Base-by-base conservation (phyloP, 2,888 invertebrate genomes). In the Drosophila suboccidentalis region DNA sequence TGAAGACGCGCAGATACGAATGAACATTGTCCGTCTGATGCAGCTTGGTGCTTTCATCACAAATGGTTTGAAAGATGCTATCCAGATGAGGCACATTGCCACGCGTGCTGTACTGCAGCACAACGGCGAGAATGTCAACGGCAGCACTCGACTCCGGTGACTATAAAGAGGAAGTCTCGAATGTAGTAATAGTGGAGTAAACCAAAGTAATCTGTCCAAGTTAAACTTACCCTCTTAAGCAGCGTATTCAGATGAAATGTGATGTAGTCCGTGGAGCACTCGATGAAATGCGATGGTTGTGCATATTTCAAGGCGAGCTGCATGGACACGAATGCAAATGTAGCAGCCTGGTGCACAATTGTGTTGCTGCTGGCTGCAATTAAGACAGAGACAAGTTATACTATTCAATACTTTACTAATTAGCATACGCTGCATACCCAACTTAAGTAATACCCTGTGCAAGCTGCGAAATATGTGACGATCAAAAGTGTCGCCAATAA, bases 261-360 rank as follows among this genome's bases (percentile, higher is more conserved):
- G 88, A 96, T 94, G 90, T 96, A 97, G 91, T 97, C 96, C 0
- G 95, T 94, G 90, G 97, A 96, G 39, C 92, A 89, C 55, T 94
- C 94, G 66, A 97, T 94, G 22, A 97, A 94, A n/a, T 94, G 94
- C 0, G 94, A 93, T 4, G 95, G 94, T 60, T 92, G 91, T 0
- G 83, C 73, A 89, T 94, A 94, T 0, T 94, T 94, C 78, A 95
- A 94, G 0, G 95, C 94, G 38, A 82, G 64, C 9, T 95, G 94
- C 29, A 96, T 93, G 59, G 94, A 93, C 46, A 93, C 90, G 6
- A 96, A 92, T 0, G 95, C 94, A 75, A 93, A 93, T 58, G 94
- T 91, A 0, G 96, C 96, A 0, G 95, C 94, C 46, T 94, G 87
- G 87, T 95, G 95, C 0, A 96, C 93, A 71, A 95, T 91, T 54